Evolutionary conservation across 2,888 invertebrate genomes (phyloP).

Genomic region (Drosophila mercatorum): DNA sequence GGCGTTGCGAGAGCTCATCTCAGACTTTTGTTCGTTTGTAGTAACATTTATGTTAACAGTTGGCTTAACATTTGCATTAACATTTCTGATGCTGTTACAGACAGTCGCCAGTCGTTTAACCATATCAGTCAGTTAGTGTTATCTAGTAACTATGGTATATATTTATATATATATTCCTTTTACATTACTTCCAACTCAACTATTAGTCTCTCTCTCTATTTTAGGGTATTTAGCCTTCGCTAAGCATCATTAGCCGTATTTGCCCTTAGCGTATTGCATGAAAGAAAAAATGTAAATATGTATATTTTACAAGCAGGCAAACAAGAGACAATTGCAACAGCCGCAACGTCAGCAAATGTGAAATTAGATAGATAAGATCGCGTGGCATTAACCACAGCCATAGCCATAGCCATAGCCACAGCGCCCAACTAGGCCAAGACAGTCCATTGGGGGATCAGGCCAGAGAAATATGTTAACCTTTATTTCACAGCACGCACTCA

Average conservation of each 20-base stretch:
- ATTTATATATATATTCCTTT: neutral
- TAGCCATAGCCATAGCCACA: neutral
- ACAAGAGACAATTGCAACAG: constrained; percentile 49
- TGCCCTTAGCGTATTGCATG: constrained; percentile 19
- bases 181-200: neutral
- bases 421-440: constrained; percentile 5
- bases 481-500: neutral
- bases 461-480: neutral
- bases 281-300: constrained; percentile 11
- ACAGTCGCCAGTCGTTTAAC: neutral
- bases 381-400: constrained; percentile 6
- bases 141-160: neutral
- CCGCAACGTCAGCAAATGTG: constrained; percentile 25
- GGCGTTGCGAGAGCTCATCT: neutral
- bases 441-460: neutral
- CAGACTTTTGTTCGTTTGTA: neutral
- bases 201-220: neutral
- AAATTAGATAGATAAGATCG: constrained; percentile 37
- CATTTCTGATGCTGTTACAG: neutral
- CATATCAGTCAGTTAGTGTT: neutral
- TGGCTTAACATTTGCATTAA: neutral
- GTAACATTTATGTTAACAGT: neutral
- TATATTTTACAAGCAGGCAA: constrained; percentile 30
- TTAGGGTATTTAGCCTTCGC: neutral
- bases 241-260: constrained; percentile 16